Evolutionary conservation across 1,140 invertebrate species (phyloP).

Genomic region (Rhysida immarginata): DNA sequence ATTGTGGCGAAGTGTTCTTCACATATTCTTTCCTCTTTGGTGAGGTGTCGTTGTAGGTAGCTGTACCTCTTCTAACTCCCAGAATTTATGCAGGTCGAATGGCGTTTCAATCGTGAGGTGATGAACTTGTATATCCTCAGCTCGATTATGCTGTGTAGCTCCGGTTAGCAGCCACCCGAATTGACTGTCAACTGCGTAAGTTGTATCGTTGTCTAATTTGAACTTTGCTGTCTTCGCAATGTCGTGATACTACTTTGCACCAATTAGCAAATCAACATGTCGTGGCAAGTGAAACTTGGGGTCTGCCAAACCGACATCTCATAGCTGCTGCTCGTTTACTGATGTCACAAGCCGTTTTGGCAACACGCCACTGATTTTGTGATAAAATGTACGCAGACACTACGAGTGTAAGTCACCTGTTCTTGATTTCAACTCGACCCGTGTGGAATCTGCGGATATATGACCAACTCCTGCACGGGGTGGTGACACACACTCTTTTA

Average conservation of each 20-base stretch:
- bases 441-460: background rate
- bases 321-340: background rate
- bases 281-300: background rate
- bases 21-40: background rate
- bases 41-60: background rate
- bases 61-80: constrained; percentile 1
- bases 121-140: background rate
- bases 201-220: background rate
- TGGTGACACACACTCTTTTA: background rate
- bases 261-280: background rate
- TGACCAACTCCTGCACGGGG: background rate
- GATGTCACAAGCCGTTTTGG: background rate
- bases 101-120: background rate
- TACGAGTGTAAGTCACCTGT: background rate
- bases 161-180: background rate
- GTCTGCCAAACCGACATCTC: background rate
- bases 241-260: background rate
- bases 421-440: background rate
- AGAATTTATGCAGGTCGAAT: background rate
- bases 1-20: background rate
- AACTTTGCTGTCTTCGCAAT: background rate
- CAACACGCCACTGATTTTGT: background rate
- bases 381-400: background rate
- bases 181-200: background rate
- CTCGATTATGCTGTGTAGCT: background rate